Conservation (phyloP, 2,797 vertebrate species). For the Acrossocheilus fasciatus region DNA sequence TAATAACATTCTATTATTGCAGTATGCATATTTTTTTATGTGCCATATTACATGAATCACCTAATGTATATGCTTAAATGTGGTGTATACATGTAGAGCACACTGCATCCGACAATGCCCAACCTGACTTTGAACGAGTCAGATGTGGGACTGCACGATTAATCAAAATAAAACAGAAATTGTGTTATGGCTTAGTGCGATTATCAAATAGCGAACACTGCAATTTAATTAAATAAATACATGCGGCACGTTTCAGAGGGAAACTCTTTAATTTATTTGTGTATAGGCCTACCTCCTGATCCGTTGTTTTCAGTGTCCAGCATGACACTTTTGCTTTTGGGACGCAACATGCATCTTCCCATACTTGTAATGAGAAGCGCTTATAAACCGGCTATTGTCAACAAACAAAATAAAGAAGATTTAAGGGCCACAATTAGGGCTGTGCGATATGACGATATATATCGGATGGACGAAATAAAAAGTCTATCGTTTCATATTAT, state of each 20-base stretch:
- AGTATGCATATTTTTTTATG: background rate
- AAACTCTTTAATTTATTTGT: background rate
- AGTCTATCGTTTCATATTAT: no score
- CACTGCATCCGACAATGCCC: background rate
- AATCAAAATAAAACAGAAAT: background rate
- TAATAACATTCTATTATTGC: background rate
- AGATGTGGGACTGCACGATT: background rate
- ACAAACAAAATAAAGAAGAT: background rate
- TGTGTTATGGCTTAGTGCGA: background rate
- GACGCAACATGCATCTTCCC: background rate
- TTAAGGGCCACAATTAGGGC: no score
- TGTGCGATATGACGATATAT: no score
- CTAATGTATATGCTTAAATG: background rate
- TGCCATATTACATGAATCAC: background rate
- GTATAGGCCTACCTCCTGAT: no score
- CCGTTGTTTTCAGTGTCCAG: background rate
- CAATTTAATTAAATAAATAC: background rate
- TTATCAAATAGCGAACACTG: background rate
- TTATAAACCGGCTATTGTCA: background rate
- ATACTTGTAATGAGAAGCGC: background rate
- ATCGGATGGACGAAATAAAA: no score
- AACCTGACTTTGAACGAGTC: background rate
- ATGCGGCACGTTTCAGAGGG: background rate
- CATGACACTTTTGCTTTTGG: background rate
- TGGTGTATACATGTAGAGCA: background rate